Evolutionary conservation across 2,888 invertebrate genomes (phyloP).

Genomic region (Andricus quercusramuli): DNA sequence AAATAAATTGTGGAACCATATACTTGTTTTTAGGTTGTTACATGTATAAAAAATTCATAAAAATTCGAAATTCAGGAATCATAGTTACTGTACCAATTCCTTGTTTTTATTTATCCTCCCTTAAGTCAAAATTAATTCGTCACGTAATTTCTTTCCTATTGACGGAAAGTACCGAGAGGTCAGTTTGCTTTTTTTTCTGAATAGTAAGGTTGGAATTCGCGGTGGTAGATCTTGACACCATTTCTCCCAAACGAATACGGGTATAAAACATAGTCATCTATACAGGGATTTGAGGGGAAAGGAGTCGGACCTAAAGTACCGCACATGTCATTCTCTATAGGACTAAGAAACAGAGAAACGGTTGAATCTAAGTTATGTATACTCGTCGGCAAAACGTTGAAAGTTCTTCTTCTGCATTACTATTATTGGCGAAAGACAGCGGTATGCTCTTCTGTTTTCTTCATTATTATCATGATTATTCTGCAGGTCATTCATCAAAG

Average conservation of each 20-base stretch:
- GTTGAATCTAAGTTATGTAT: constrained; percentile 35
- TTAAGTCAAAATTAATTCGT: neutral
- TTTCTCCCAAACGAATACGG: neutral
- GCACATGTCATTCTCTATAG: constrained; percentile 22
- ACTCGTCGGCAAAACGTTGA: constrained; percentile 17
- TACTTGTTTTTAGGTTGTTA: too few species aligned
- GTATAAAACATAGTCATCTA: neutral
- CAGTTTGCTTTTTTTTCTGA: neutral
- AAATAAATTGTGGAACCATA: too few species aligned
- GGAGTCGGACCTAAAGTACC: neutral
- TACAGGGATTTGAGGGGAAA: neutral
- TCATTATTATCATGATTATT: constrained; percentile 26
- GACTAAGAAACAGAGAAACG: constrained; percentile 14
- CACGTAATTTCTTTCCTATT: neutral
- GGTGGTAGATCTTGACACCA: neutral
- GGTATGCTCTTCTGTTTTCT: constrained; percentile 22
- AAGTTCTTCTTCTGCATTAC: constrained; percentile 12
- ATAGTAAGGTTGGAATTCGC: neutral
- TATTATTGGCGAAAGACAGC: constrained; percentile 15
- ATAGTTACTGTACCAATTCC: too few species aligned
- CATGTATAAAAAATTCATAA: too few species aligned
- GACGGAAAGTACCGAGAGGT: neutral
- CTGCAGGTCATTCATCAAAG: constrained; percentile 10
- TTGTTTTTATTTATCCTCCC: too few species aligned
- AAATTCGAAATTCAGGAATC: too few species aligned